Conservation (phyloP, 1,140 invertebrate species). For the Drosophila nigrodunni region DNA sequence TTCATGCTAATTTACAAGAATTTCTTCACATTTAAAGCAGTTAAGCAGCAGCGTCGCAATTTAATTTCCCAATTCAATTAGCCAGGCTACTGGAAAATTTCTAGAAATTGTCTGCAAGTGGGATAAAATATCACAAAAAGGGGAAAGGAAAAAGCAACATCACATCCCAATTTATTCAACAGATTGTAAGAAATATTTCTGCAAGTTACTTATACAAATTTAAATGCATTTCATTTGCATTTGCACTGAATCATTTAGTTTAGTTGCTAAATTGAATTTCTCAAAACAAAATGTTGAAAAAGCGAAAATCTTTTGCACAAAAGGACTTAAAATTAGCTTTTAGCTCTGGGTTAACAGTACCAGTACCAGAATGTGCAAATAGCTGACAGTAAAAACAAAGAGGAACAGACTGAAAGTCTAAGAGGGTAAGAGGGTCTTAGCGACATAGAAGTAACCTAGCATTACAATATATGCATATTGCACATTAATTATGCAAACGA, state of each 20-base stretch:
- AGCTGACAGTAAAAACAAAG: neutral
- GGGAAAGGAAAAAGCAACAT: too few species aligned
- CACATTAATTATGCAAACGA: slow-evolving; percentile 2
- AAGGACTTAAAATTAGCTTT: slow-evolving; percentile 11
- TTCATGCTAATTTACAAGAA: slow-evolving; percentile 17
- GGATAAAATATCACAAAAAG: slow-evolving; percentile 13
- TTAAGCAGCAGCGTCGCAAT: slow-evolving; percentile 4
- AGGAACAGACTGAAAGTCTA: too few species aligned
- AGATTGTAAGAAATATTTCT: neutral
- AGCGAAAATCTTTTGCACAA: neutral
- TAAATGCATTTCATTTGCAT: slow-evolving; percentile 13
- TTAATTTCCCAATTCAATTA: slow-evolving; percentile 32
- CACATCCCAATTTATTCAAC: neutral
- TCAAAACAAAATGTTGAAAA: neutral
- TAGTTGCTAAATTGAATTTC: neutral
- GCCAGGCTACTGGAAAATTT: slow-evolving; percentile 9
- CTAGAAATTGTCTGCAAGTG: neutral
- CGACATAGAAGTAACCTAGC: neutral
- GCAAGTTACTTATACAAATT: neutral
- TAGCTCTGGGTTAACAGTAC: slow-evolving; percentile 15
- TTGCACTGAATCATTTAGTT: neutral
- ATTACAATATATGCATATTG: slow-evolving; percentile 4
- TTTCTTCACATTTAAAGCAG: slow-evolving; percentile 7
- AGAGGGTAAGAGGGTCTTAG: neutral
- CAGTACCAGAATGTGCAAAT: neutral